Base-by-base conservation (phyloP, 2,113 vertebrate genomes). In the Chionis minor region DNA sequence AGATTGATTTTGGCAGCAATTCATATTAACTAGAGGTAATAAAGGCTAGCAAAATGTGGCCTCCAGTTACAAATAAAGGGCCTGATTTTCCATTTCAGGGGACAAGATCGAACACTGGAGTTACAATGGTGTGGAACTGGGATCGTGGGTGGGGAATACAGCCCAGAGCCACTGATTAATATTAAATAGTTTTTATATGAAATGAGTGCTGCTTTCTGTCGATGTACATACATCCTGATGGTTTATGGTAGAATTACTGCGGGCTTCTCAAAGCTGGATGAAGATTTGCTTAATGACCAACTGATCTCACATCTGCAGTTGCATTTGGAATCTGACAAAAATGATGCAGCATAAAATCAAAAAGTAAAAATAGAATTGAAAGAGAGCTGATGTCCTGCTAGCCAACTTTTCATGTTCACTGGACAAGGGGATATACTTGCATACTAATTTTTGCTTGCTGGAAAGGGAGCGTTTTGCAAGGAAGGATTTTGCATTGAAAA, bases 51-150 rank as follows among this genome's bases (percentile, higher is more conserved):
- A 59, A 58, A 84, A n/a, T 12, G 47, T 95, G 71, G 70, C 95
- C 92, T 94, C 62, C 74, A 88, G 94, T 83, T 81, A 95, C 51
- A 90, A 92, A 54, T 42, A 63, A 54, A 80, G 45, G n/a, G 18
- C 80, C 32, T 69, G 59, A 47, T 28, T 47, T 58, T 88, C 91
- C 45, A 9, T 94, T 90, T 67, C 54, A 33, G 59, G 61, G 90
- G 66, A 45, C 35, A n/a, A 61, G 67, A 88, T 75, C 0, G 24
- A 87, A 38, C 45, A 14, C 45, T 3, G 8, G 70, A 69, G 66
- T 79, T 88, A 22, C 8, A 58, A 0, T 54, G 69, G 47, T 0
- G 0, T 69, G 54, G 42, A 82, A 72, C 49, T 89, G 81, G 61
- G 51, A 63, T 63, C 0, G 5, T 90, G 92, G 54, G 61, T 79